Base-by-base conservation (phyloP, 2,113 vertebrate genomes). In the Anguilla rostrata region DNA sequence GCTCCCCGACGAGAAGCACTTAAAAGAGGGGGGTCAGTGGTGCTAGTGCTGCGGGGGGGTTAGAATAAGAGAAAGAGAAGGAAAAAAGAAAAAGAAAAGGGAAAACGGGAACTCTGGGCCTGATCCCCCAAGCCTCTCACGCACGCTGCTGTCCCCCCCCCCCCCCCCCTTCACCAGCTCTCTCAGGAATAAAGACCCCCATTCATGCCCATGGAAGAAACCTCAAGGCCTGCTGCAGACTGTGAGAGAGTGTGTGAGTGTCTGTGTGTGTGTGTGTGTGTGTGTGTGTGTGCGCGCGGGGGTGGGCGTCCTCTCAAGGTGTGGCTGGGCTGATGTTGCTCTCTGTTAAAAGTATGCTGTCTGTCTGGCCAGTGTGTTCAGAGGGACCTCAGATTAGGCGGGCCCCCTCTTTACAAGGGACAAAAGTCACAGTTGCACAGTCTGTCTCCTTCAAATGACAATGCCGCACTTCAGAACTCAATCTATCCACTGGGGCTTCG, bases 121-220 rank as follows among this genome's bases (percentile, higher is more conserved):
- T 93, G 92, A 94, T 95, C 93, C 92, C 60, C 93, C 94, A 90
- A 91, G 93, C 92, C 88, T 92, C 92, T 94, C 92, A 93, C 93
- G 93, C 88, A 91, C 85, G 87, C 83, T 57, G 43, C 43, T 92
- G 92, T 94, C 94, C 4, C 22, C 60, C 18, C 26, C 92, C 93
- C 94, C 94, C 22, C 60, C 18, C 26, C 92, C 94, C 94, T 94
- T 94, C 95, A 95, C 92, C 93, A 95, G 93, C 93, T 94, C 94
- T 94, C 90, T 86, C 81, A 92, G 94, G 94, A 93, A 96, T 95
- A 96, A 96, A 96, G 95, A 94, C 92, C 90, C 93, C 94, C 93
- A 96, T 96, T 96, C 94, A 96, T 94, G 91, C 53, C 78, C 56
- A 82, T 91, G 93, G 91, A 92, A 93, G 93, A 93, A 89, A 91